Evolutionary conservation across 2,113 vertebrate species (phyloP).

Genomic region (Brachirus orientalis): DNA sequence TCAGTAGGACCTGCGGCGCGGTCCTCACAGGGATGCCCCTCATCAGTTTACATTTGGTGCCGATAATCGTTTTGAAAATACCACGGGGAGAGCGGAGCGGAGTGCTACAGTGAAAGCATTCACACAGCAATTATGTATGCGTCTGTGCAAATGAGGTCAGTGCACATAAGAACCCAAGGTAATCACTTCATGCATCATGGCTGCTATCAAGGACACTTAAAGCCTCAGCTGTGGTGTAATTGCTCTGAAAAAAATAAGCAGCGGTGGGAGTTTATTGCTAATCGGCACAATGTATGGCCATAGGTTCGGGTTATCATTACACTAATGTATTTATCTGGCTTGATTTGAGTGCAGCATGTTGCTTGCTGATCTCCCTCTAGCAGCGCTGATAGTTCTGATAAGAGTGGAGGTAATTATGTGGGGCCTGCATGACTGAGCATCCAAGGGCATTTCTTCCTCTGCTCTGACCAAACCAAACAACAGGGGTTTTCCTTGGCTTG

Average conservation of each 20-base stretch:
- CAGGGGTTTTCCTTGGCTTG: conserved; percentile 72
- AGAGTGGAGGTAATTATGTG: conserved; percentile 78
- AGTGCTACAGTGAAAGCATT: conserved; percentile 50
- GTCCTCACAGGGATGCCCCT: conserved; percentile 60
- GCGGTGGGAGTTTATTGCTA: conserved; percentile 55
- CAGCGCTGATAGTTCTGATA: conserved; percentile 68
- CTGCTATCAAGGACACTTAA: conserved; percentile 74
- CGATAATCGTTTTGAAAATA: conserved; percentile 69
- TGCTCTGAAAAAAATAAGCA: conserved; percentile 70
- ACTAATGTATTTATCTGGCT: conserved; percentile 66
- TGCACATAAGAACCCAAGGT: conserved; percentile 70
- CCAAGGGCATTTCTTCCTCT: conserved; percentile 78
- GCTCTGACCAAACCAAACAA: conserved; percentile 58
- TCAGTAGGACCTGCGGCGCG: conserved; percentile 12
- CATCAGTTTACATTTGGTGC: conserved; percentile 67
- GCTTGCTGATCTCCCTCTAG: conserved; percentile 48
- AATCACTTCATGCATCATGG: conserved; percentile 69
- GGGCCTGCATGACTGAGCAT: conserved; percentile 71
- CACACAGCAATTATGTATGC: conserved; percentile 70
- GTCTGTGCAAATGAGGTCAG: conserved; percentile 75
- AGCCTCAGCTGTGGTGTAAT: conserved; percentile 58
- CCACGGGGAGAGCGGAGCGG: conserved; percentile 56
- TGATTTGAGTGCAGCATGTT: conserved; percentile 53
- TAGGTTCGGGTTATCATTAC: conserved; percentile 66
- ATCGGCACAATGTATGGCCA: conserved; percentile 59